Evolutionary conservation across 2,797 vertebrate genomes (phyloP).

Genomic region (Aulostomus chinensis): DNA sequence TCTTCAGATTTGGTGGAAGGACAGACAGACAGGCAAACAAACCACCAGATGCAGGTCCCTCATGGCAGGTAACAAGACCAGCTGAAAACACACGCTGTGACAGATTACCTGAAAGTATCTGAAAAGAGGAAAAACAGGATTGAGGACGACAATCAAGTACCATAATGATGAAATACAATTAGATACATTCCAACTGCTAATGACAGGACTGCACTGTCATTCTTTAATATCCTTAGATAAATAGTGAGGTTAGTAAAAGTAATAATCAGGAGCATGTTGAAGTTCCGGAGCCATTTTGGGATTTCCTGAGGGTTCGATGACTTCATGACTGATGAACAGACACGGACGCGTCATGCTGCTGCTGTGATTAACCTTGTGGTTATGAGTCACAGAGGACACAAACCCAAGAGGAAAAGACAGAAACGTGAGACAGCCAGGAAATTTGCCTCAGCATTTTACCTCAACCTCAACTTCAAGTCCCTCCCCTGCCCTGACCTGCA

Average conservation of each 20-base stretch:
- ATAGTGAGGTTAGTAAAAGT: background rate
- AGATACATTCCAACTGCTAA: no score
- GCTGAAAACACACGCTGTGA: no score
- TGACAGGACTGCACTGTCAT: no score
- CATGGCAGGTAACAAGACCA: no score
- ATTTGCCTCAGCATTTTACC: constrained; percentile 28
- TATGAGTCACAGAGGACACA: constrained; percentile 41
- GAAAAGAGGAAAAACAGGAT: no score
- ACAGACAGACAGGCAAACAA: no score
- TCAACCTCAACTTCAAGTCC: constrained; percentile 8
- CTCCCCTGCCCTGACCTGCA: constrained; percentile 26
- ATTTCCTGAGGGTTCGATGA: constrained; percentile 16
- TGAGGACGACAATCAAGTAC: no score
- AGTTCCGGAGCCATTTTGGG: background rate
- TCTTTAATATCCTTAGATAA: no score
- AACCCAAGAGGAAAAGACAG: constrained; percentile 16
- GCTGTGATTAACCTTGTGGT: constrained; percentile 50
- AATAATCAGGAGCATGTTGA: no score
- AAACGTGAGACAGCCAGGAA: constrained; percentile 5
- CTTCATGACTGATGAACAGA: constrained; percentile 22
- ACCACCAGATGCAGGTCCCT: no score
- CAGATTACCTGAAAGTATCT: no score
- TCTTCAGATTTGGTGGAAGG: no score
- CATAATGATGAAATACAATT: constrained; percentile 13
- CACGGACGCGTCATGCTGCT: constrained; percentile 11